phyloP scores from a whole-genome alignment of 1,140 invertebrate species.

The Harpegnathos saltator region DNA sequence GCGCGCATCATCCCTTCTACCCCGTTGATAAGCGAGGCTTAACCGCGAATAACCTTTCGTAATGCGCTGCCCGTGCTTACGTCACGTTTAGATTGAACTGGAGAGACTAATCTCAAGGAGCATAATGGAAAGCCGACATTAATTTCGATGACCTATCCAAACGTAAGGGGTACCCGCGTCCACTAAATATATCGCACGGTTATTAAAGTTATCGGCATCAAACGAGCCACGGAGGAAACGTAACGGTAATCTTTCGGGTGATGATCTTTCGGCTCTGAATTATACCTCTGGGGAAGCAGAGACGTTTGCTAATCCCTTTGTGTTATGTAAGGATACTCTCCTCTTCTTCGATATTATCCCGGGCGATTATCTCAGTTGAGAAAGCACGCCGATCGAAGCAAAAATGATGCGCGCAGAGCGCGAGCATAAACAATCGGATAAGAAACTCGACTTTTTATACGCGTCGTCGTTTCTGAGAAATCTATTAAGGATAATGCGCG shows the following conservation, averaged over 20 bases:
- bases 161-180: constrained; percentile 17
- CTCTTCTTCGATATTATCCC: too few relatives aligned
- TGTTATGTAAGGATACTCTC: too few relatives aligned
- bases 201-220: constrained; percentile 3
- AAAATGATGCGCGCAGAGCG: too few relatives aligned
- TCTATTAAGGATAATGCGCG: too few relatives aligned
- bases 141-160: constrained; percentile 66
- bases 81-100: constrained; percentile 75
- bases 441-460: too few relatives aligned
- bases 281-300: background rate
- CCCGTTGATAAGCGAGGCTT: constrained; percentile 32
- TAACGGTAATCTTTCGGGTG: background rate
- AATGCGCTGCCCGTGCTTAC: constrained; percentile 57
- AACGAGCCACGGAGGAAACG: background rate
- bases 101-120: constrained; percentile 69
- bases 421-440: too few relatives aligned
- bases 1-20: constrained; percentile 62
- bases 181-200: background rate
- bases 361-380: too few relatives aligned
- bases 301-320: too few relatives aligned
- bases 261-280: constrained; percentile 1
- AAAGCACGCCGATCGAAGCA: too few relatives aligned
- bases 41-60: constrained; percentile 63
- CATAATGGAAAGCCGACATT: constrained; percentile 62
- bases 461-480: too few relatives aligned